Conservation (phyloP, 2,888 invertebrate genomes). For the Drosophila lacicola region DNA sequence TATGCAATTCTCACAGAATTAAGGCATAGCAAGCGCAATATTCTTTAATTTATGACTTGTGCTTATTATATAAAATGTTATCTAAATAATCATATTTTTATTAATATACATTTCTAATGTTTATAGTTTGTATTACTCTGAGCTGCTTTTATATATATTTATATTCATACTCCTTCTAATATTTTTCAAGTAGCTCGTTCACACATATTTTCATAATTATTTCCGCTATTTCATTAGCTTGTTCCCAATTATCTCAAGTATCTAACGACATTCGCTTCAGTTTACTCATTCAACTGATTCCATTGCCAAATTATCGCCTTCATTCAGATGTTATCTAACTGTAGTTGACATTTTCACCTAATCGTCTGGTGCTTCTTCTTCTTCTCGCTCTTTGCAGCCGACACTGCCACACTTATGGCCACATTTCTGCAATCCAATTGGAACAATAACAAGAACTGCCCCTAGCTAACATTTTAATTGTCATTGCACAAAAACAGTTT, state of each 20-base stretch:
- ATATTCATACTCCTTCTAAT: no score
- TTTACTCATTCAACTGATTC: conserved; percentile 16
- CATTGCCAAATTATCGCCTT: conserved; percentile 44
- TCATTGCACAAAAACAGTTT: conserved; percentile 47
- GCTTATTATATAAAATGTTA: no score
- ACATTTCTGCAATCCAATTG: conserved; percentile 44
- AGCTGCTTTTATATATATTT: no score
- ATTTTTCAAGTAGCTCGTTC: no score
- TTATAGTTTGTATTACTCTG: no score
- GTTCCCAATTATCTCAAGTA: conserved; percentile 19
- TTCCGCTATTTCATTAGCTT: not conserved
- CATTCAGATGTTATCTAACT: conserved; percentile 38
- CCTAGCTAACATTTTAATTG: conserved; percentile 60
- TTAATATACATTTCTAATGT: not conserved
- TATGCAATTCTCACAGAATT: conserved; percentile 24
- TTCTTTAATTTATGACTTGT: not conserved
- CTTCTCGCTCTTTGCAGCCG: conserved; percentile 33
- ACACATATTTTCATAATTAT: not conserved
- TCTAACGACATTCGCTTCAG: conserved; percentile 17
- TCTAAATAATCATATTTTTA: no score
- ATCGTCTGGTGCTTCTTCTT: conserved; percentile 27
- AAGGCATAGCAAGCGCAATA: not conserved
- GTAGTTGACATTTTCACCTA: conserved; percentile 46
- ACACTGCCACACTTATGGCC: conserved; percentile 53
- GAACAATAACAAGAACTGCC: conserved; percentile 39